Percentiles rank a stretch among this genome's conserved stretches.
These are phyloP conservation scores for Monopterus albus DNA, from an alignment of 2,113 vertebrate species.

Conservation along the genomic window DNA sequence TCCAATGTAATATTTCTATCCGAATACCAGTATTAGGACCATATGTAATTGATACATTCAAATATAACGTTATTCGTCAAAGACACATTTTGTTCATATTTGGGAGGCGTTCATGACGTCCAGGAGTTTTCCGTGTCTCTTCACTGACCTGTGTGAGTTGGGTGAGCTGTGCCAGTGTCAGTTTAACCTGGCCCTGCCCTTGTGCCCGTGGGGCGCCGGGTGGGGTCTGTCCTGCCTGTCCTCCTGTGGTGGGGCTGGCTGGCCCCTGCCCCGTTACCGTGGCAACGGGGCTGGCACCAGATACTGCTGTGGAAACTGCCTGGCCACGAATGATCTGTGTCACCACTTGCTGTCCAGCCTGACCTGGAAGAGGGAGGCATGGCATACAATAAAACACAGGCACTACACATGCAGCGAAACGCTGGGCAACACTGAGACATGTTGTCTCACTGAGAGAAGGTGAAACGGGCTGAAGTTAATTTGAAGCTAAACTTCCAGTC, in stretches of 20 bases:
- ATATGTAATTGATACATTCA: too few species aligned
- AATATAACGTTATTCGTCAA: background rate
- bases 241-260: conserved; percentile 71
- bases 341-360: conserved; percentile 91
- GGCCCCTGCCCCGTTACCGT: conserved; percentile 70
- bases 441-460: background rate
- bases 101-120: background rate
- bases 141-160: conserved; percentile 95
- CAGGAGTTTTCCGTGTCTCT: background rate
- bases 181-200: conserved; percentile 91
- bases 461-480: background rate
- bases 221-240: conserved; percentile 68
- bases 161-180: conserved; percentile 95
- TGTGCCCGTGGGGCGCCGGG: conserved; percentile 83
- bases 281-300: conserved; percentile 72
- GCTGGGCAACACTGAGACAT: background rate
- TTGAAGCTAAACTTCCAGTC: background rate
- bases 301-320: conserved; percentile 88
- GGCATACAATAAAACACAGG: too few species aligned
- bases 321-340: conserved; percentile 94
- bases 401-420: too few species aligned
- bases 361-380: conserved; percentile 77
- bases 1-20: too few species aligned
- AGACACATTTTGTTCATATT: background rate
- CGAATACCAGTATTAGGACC: too few species aligned